Conservation (phyloP, 2,888 invertebrate genomes). For the Serripes groenlandicus region DNA sequence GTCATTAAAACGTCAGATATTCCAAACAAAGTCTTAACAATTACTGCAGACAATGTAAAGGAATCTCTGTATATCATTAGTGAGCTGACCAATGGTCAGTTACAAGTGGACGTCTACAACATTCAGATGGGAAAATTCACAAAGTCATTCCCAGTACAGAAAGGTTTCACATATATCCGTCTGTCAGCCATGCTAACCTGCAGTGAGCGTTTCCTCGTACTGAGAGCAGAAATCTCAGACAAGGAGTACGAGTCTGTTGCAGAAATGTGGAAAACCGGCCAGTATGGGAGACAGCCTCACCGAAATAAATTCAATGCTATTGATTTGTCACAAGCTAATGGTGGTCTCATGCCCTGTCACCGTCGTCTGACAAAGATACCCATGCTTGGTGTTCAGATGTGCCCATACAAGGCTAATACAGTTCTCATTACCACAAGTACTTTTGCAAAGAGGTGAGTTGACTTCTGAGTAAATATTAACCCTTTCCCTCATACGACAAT, state of each 20-base stretch:
- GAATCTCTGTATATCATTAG: slow-evolving; percentile 60
- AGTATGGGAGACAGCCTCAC: slow-evolving; percentile 73
- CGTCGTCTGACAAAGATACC: slow-evolving; percentile 79
- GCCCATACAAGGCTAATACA: slow-evolving; percentile 72
- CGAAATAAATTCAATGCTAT: slow-evolving; percentile 75
- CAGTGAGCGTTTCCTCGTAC: slow-evolving; percentile 72
- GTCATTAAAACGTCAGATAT: slow-evolving; percentile 51
- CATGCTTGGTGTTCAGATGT: slow-evolving; percentile 71
- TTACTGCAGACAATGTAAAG: slow-evolving; percentile 61
- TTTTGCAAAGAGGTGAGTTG: too few relatives aligned
- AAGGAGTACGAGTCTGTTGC: slow-evolving; percentile 76
- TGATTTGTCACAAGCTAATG: slow-evolving; percentile 73
- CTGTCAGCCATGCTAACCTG: slow-evolving; percentile 68
- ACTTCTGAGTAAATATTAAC: too few relatives aligned
- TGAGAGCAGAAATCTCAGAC: slow-evolving; percentile 68
- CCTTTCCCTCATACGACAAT: too few relatives aligned
- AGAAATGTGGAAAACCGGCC: slow-evolving; percentile 71
- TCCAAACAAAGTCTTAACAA: slow-evolving; percentile 64
- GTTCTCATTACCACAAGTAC: slow-evolving; percentile 72
- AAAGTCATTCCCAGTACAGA: slow-evolving; percentile 70
- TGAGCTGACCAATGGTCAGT: slow-evolving; percentile 58
- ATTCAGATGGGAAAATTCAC: slow-evolving; percentile 64
- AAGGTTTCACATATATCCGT: slow-evolving; percentile 64
- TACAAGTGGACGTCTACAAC: slow-evolving; percentile 66
- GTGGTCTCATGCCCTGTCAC: slow-evolving; percentile 71